Evolutionary conservation across 2,888 invertebrate species (phyloP).

Genomic region (Eristalis intricaria): DNA sequence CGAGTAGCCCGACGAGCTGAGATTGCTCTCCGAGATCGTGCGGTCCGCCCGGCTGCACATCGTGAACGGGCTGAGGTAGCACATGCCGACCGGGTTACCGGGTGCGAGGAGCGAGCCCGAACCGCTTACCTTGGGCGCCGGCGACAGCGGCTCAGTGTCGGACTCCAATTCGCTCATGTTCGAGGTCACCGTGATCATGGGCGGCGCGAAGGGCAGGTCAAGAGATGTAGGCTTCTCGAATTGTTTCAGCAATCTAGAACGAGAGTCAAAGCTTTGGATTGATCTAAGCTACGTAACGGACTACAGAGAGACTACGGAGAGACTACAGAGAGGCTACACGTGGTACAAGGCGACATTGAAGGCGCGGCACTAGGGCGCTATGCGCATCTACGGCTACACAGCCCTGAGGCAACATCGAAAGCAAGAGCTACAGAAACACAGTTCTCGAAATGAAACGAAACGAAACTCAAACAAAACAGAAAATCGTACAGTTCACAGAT

Average conservation of each 20-base stretch:
- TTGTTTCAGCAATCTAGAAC: slow-evolving; percentile 83
- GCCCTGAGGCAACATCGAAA: slow-evolving; percentile 52
- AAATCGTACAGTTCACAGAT: slow-evolving; percentile 12
- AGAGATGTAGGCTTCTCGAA: slow-evolving; percentile 85
- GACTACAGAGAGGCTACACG: slow-evolving; percentile 7
- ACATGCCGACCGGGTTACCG: slow-evolving; percentile 84
- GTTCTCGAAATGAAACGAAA: slow-evolving; percentile 36
- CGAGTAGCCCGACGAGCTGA: slow-evolving; percentile 92
- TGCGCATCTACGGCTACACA: slow-evolving; percentile 10
- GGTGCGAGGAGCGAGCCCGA: slow-evolving; percentile 78
- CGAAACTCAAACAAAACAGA: slow-evolving; percentile 1
- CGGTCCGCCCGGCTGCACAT: slow-evolving; percentile 88
- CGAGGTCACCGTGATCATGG: slow-evolving; percentile 88
- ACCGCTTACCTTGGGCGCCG: slow-evolving; percentile 83
- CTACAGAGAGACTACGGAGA: not conserved
- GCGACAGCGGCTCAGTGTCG: slow-evolving; percentile 87
- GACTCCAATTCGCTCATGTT: slow-evolving; percentile 89
- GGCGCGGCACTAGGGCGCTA: slow-evolving; percentile 33
- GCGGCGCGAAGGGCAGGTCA: slow-evolving; percentile 85
- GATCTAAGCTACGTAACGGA: slow-evolving; percentile 53
- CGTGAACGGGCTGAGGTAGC: slow-evolving; percentile 90
- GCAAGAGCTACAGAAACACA: slow-evolving; percentile 52
- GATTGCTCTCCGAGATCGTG: slow-evolving; percentile 91
- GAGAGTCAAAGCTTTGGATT: slow-evolving; percentile 56
- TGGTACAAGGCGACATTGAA: slow-evolving; percentile 46